Evolutionary conservation across 2,797 vertebrate genomes (phyloP), one percentile per base, ranked within the genome.

Genomic region (Cryptoprocta ferox): DNA sequence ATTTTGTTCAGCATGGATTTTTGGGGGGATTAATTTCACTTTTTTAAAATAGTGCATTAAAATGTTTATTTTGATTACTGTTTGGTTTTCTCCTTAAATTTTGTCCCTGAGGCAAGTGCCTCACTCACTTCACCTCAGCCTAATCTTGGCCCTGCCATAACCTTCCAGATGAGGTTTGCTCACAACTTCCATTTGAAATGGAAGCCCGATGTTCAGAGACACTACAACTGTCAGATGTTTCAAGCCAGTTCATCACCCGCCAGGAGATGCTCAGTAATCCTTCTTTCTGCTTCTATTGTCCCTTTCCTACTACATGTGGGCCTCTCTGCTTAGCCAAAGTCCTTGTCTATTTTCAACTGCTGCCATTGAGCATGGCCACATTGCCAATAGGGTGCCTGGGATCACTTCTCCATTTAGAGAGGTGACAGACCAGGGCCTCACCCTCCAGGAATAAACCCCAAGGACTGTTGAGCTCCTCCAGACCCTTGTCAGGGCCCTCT

Each of bases 401-500:
- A 56, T 92, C 70, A 84, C 50, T 37, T 96, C 66, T 95, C 79
- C 81, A 89, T 91, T 94, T 91, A 42, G 59, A 96, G 75, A 95
- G 42, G 65, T 97, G 80, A 95, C 95, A 96, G 95, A 70, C 61
- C 95, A 96, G 66, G 42, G 30, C 61, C 90, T 95, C 71, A 39
- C 37, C 84, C 71, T 95, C 59, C 71, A 95, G 76, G 32, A 93
- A 97, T 92, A 95, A 93, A 95, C 59, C 45, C 65, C 70, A 91
- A 89, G 80, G 68, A 93, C 53, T 87, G 19, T 65, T 97, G 96
- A 97, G 81, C 35, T 95, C 90, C 78, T 96, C 80, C 95, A 98
- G 96, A 97, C 32, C 32, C 56, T 85, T 93, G 65, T 92, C 94
- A 97, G 80, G 21, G 28, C 53, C 70, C 39, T 81, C 42, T 87